Conservation (phyloP, 2,888 invertebrate species). For the Ariolimax columbianus region DNA sequence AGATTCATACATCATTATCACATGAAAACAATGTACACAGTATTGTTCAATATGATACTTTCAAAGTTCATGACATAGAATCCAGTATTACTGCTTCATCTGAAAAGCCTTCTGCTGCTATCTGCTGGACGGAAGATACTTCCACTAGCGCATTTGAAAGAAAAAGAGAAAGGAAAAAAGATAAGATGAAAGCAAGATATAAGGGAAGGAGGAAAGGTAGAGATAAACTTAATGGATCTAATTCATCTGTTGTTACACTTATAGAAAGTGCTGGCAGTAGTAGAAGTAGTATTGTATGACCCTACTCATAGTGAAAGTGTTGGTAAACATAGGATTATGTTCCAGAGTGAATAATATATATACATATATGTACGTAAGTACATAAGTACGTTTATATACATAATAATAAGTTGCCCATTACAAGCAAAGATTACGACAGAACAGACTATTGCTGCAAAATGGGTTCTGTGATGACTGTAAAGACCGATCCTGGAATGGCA, state of each 20-base stretch:
- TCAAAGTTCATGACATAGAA: conserved; percentile 11
- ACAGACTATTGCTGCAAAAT: no score
- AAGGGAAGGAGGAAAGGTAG: conserved; percentile 12
- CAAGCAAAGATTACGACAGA: no score
- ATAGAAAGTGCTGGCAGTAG: conserved; percentile 30
- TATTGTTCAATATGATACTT: background rate
- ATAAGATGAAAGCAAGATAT: conserved; percentile 14
- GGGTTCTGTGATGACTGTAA: no score
- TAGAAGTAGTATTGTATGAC: conserved; percentile 7
- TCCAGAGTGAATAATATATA: no score
- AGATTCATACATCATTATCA: background rate
- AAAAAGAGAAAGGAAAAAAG: conserved; percentile 20
- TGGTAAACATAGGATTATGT: no score
- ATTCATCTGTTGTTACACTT: conserved; percentile 30
- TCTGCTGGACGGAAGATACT: conserved; percentile 40
- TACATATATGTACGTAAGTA: no score
- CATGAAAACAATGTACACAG: background rate
- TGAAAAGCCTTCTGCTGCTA: background rate
- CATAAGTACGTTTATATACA: no score
- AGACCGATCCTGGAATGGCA: no score
- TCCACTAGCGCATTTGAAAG: background rate
- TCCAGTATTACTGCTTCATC: background rate
- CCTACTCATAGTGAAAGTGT: background rate
- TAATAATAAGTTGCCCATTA: no score
- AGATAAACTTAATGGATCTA: conserved; percentile 5